Base-by-base conservation (phyloP, 2,797 vertebrate species). In the Micromesistius poutassou region DNA sequence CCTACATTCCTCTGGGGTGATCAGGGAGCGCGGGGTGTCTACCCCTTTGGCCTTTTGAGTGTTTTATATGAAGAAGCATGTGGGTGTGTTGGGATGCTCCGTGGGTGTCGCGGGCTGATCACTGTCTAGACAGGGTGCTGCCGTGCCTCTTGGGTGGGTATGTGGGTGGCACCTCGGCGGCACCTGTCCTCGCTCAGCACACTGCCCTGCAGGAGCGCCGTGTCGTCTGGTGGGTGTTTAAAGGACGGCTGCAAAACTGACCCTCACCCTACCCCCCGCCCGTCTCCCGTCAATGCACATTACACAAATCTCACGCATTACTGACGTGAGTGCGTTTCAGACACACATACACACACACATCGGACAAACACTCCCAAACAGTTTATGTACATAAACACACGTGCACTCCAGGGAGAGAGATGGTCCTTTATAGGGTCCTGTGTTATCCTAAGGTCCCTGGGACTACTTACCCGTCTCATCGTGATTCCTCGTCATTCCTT, bases 211-310 rank as follows among this genome's bases (percentile, higher is more conserved):
- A 19, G 22, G 46, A 22, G 46, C 16, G 22, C 46, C 46, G 6
- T 22, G 46, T 22, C 5, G 46, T 22, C 5, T 55, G 4, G 46
- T 62, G 22, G 55, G n/a, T 22, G 16, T 55, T 22, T 5, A 55
- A 55, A 5, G 50, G 19, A 22, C 5, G 19, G 46, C 84, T 76
- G 76, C 16, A 33, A 33, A 66, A 30, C 68, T 25, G n/a, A 62
- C 55, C 55, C 78, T 82, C 75, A 30, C 77, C 80, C 40, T 42
- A n/a, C 33, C 36, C 77, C 73, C 62, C 80, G 74, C 78, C 76
- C 82, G 76, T 83, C 74, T 81, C 78, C 78, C 88, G 79, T 86
- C 83, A 83, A 76, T 77, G n/a, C n/a, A 76, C 77, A 7, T 30
- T 25, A 30, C 66, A 28, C n/a, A 70, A n/a, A n/a, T n/a, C n/a